Base-by-base conservation (phyloP, 2,888 invertebrate genomes). In the Phortica okadai region DNA sequence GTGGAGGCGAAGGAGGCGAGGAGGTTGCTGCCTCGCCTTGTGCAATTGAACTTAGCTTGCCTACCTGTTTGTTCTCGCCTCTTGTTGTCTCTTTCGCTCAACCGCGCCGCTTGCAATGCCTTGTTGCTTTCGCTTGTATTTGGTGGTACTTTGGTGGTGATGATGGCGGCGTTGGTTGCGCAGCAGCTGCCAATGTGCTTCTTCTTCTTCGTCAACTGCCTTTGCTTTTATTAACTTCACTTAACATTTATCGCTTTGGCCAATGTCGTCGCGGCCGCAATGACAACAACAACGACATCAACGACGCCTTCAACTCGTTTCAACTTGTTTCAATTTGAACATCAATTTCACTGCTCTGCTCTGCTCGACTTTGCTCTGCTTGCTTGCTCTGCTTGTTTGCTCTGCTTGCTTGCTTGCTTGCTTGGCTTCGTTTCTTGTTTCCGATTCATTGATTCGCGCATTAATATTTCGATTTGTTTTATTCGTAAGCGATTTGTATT, bases 381-480 rank as follows among this genome's bases (percentile, higher is more conserved):
- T 25, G 44, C 45, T 41, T 66, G 66, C n/a, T 66, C 14, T 42
- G 42, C n/a, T 64, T 33, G 41, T 14, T 66, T 10, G 41, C 11
- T 1, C 0, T 5, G 41, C n/a, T 66, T 25, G 44, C 45, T 41
- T 66, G 66, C n/a, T 64, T 33, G 41, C 33, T 66, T 10, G 41
- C 11, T 1, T 6, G 5, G 21, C 25, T 41, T 33, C 16, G 66
- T 14, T 75, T 78, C 76, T 78, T 78, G 74, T 79, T 88, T 88
- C 86, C 86, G 80, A 86, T 80, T 86, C 88, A 88, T 88, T 87
- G 88, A 80, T 76, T 82, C 79, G 82, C 82, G 81, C 82, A 86
- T 88, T 87, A 85, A 88, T 84, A 88, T 88, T 88, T 84, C 78
- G 85, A 88, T 84, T 83, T 83, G 84, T 79, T 83, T 80, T 85